A percentile compares a stretch with the other conserved stretches of the same genome.
Evolutionary conservation across 2,888 invertebrate species (phyloP).

Genomic region (Dyspetes luteomarginatus): DNA sequence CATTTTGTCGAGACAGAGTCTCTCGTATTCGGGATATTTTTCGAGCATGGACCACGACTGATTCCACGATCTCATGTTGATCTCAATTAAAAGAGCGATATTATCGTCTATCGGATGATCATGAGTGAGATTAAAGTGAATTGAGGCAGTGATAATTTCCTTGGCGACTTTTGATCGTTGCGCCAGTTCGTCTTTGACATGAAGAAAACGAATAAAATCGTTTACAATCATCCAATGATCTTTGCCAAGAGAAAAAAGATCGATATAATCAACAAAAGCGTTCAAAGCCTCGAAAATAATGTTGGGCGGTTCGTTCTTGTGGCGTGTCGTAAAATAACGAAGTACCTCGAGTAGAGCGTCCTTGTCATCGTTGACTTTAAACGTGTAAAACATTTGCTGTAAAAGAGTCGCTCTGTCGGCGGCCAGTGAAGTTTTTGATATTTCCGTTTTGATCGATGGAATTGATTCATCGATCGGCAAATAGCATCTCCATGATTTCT

Average conservation of each 20-base stretch:
- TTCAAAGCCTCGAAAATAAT: conserved; percentile 65
- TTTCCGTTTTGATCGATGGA: conserved; percentile 69
- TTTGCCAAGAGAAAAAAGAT: conserved; percentile 68
- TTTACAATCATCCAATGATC: conserved; percentile 75
- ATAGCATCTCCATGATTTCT: conserved; percentile 74
- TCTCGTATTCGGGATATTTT: conserved; percentile 70
- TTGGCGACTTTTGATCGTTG: fast-evolving
- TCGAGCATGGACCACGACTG: conserved; percentile 67
- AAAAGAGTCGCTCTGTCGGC: conserved; percentile 67
- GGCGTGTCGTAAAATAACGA: conserved; percentile 72
- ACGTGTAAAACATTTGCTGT: conserved; percentile 74
- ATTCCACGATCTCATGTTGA: conserved; percentile 47
- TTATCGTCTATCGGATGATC: conserved; percentile 64
- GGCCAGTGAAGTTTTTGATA: conserved; percentile 63
- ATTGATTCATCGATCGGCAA: conserved; percentile 72
- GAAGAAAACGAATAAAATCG: conserved; percentile 68
- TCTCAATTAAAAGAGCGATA: conserved; percentile 59
- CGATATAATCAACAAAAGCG: conserved; percentile 62
- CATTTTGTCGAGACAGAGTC: conserved; percentile 70
- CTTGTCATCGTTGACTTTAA: conserved; percentile 77
- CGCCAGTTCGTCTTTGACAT: conserved; percentile 57
- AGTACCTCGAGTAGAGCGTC: conserved; percentile 72
- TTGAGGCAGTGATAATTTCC: conserved; percentile 58
- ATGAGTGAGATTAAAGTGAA: conserved; percentile 67
- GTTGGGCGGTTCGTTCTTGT: conserved; percentile 76